Evolutionary conservation across 2,888 invertebrate genomes (phyloP), one percentile per base, ranked within the genome.

Genomic region (Nineta flava): DNA sequence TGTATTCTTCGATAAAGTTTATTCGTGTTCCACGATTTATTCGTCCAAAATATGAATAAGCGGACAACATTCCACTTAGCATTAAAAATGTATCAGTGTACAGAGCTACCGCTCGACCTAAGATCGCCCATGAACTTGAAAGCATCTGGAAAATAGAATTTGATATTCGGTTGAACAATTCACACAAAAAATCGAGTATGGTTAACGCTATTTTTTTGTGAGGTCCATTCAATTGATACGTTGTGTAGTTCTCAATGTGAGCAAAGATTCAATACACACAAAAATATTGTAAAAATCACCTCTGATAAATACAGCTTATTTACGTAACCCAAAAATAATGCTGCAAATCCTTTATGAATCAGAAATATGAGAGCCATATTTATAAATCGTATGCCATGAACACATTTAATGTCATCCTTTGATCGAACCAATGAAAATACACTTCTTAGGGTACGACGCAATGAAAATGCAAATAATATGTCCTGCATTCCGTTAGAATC

Each of bases 1-100:
- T 59, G 57, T 81, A 81, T 64, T 82, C 81, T 55, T 74, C 71
- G 34, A 66, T 64, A 9, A 81, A 62, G 49, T 75, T 69, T 41
- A 81, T 67, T 49, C 65, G 68, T 47, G 75, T 72, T 38, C 67
- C 69, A 53, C 62, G 74, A 46, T 74, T 67, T 19, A 81, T 64
- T 53, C 74, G 71, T 9, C 76, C 77, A 49, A 79, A 65, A 16
- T 81, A 66, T 0, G 79, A 74, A 58, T 81, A 77, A 0, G 79
- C 69, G 0, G 81, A 80, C 47, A 82, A 59, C 55, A 79, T 73
- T 19, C 79, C 81, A 45, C 81, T 81, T 48, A 82, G 71, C 70
- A 82, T 76, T 48, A 82, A 73, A 60, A 82, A 82, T 1, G 81
- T 80, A 66, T 82, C 82, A 0, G 82, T 82, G 57, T 81, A 82